A percentile compares a stretch with the other conserved stretches of the same genome.
Conservation (phyloP, 2,888 invertebrate species). For the Salpingus planirostris region DNA sequence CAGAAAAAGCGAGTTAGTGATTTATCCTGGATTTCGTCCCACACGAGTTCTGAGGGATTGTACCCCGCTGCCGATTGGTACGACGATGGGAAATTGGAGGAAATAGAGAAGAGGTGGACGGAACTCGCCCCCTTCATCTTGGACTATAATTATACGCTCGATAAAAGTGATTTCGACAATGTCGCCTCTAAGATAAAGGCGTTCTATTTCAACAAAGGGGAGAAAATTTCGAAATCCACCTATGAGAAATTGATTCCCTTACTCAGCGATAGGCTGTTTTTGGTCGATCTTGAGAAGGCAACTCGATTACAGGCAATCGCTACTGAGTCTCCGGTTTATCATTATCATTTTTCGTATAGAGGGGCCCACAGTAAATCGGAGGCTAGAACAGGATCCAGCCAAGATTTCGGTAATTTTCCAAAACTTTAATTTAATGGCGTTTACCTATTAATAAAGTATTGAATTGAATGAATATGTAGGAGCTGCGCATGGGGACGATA, state of each 20-base stretch:
- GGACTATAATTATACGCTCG: conserved; percentile 37
- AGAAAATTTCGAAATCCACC: conserved; percentile 27
- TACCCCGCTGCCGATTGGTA: conserved; percentile 49
- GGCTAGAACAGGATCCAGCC: conserved; percentile 43
- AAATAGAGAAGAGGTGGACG: conserved; percentile 34
- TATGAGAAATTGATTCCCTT: conserved; percentile 28
- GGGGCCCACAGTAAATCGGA: conserved; percentile 51
- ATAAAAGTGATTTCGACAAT: conserved; percentile 16
- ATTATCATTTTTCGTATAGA: conserved; percentile 56
- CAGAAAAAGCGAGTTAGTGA: conserved; percentile 50
- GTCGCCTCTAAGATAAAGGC: conserved; percentile 30
- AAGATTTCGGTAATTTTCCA: conserved; percentile 30
- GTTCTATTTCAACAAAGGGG: conserved; percentile 30
- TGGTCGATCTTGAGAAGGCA: conserved; percentile 50
- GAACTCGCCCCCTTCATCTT: conserved; percentile 34
- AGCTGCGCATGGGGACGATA: conserved; percentile 55
- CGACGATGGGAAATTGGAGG: conserved; percentile 22
- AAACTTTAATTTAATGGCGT: background rate
- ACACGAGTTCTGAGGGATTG: conserved; percentile 62
- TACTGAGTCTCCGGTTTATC: conserved; percentile 52
- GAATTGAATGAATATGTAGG: conserved; percentile 44
- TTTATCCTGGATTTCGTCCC: conserved; percentile 60
- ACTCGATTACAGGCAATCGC: conserved; percentile 51
- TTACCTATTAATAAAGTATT: background rate
- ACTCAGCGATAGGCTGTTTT: conserved; percentile 57